These are phyloP conservation scores for Naso thynnoides DNA, from an alignment of 2,797 vertebrate species.

Conservation along the genomic window DNA sequence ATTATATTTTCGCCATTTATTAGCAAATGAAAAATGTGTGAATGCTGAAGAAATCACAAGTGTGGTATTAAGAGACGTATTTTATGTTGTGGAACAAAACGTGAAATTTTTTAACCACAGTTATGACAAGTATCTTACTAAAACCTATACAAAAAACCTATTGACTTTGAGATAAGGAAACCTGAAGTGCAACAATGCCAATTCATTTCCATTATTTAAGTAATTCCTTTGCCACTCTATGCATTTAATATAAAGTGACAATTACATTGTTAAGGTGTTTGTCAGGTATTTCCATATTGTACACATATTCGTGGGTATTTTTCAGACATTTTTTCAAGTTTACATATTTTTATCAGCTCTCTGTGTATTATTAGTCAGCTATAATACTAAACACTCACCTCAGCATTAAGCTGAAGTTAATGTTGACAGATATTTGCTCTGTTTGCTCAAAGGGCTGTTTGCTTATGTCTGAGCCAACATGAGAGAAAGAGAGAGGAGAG, in stretches of 20 bases:
- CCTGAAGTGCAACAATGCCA: too few species aligned
- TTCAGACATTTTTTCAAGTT: neutral
- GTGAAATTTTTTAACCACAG: too few species aligned
- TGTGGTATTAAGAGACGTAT: too few species aligned
- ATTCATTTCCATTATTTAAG: too few species aligned
- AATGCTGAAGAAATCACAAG: too few species aligned
- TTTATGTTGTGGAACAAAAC: too few species aligned
- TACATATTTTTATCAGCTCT: neutral
- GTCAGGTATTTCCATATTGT: neutral
- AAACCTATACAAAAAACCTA: too few species aligned
- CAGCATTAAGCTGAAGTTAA: slow-evolving; percentile 45
- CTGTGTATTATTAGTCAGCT: slow-evolving; percentile 34
- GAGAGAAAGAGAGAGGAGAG: slow-evolving; percentile 65
- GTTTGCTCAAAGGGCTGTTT: slow-evolving; percentile 85
- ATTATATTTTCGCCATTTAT: too few species aligned
- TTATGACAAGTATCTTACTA: too few species aligned
- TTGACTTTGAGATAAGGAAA: too few species aligned
- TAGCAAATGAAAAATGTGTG: neutral
- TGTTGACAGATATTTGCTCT: slow-evolving; percentile 75
- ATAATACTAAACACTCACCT: slow-evolving; percentile 43
- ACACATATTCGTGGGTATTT: neutral
- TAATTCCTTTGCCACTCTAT: too few species aligned
- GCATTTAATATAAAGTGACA: neutral
- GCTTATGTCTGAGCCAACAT: slow-evolving; percentile 85
- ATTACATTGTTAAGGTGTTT: too few species aligned